Percentiles rank a stretch among this genome's conserved stretches.
Evolutionary conservation across 2,113 vertebrate genomes (phyloP).

Genomic region (Astur gentilis): DNA sequence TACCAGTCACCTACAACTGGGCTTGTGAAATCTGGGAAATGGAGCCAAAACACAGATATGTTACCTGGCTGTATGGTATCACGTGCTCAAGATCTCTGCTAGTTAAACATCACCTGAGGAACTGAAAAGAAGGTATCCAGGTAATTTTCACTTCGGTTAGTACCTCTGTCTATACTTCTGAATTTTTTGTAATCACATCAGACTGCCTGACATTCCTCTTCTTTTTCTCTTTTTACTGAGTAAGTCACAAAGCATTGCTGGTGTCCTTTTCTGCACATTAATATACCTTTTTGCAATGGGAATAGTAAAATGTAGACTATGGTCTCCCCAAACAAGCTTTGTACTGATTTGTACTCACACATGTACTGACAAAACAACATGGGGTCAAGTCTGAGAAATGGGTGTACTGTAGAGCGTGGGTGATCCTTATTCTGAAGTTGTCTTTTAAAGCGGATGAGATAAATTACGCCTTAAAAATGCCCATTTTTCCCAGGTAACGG

Average conservation of each 20-base stretch:
- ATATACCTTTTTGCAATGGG: neutral
- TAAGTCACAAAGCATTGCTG: neutral
- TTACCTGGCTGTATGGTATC: neutral
- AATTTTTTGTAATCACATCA: neutral
- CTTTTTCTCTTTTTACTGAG: neutral
- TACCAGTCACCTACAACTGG: neutral
- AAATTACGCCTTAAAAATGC: neutral
- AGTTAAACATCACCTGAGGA: neutral
- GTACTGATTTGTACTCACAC: neutral
- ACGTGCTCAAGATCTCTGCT: neutral
- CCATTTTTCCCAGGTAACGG: neutral
- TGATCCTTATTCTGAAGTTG: neutral
- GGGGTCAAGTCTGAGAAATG: neutral
- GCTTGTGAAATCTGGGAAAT: neutral
- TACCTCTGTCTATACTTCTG: neutral
- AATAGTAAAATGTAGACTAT: neutral
- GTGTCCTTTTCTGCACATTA: neutral
- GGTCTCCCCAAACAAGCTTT: neutral
- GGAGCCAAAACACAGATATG: neutral
- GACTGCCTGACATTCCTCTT: neutral
- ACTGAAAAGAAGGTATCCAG: neutral
- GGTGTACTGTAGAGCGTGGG: neutral
- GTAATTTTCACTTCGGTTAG: neutral
- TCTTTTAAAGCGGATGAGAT: neutral
- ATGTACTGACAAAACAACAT: neutral